phyloP scores from a whole-genome alignment of 2,113 vertebrate genomes.

The Crotalus viridis region DNA sequence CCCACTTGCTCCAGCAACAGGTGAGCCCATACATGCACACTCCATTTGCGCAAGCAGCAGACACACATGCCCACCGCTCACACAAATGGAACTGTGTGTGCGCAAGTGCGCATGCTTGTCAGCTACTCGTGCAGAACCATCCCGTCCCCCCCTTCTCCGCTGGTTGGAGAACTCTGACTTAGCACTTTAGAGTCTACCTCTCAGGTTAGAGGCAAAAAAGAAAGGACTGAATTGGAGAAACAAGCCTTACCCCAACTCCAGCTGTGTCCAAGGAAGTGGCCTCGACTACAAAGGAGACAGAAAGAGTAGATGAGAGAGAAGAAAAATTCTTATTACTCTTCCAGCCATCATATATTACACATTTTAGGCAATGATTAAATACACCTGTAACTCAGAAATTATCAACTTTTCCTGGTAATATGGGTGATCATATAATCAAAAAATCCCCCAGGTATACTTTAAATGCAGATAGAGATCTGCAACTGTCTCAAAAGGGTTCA shows the following conservation, averaged over 20 bases:
- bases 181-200: not conserved
- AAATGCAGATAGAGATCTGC: not conserved
- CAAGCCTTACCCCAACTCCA: not conserved
- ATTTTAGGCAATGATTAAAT: not conserved
- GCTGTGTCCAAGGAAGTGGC: not conserved
- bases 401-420: not conserved
- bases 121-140: no score
- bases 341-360: not conserved
- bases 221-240: not conserved
- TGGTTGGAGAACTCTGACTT: not conserved
- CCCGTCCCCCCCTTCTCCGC: no score
- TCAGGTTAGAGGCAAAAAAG: not conserved
- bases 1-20: no score
- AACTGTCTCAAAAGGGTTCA: not conserved
- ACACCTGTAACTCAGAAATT: not conserved
- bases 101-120: no score
- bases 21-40: no score
- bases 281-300: not conserved
- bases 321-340: not conserved
- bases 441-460: not conserved
- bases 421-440: not conserved
- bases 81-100: no score
- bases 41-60: no score
- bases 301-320: not conserved
- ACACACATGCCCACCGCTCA: no score